Conservation (phyloP, 2,888 invertebrate genomes). For the Pollenia angustigena region DNA sequence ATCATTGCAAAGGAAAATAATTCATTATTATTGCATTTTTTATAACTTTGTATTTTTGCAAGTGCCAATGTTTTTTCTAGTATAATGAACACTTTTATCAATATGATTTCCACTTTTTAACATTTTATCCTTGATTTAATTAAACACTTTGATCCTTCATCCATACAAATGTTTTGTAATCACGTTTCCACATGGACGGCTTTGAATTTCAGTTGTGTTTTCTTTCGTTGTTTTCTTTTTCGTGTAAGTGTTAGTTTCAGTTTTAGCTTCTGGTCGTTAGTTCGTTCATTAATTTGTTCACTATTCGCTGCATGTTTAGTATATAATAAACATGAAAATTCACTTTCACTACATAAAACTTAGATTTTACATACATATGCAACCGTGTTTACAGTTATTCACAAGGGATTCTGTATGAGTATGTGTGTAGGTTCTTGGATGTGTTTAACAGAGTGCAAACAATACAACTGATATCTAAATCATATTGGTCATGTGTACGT, state of each 20-base stretch:
- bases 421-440: background rate
- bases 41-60: background rate
- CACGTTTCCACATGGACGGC: conserved; percentile 66
- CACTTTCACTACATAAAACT: conserved; percentile 57
- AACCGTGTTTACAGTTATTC: conserved; percentile 2
- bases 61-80: background rate
- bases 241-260: conserved; percentile 6
- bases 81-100: conserved; percentile 42
- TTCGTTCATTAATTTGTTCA: conserved; percentile 1
- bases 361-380: conserved; percentile 18
- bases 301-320: conserved; percentile 37
- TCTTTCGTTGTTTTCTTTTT: background rate
- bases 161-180: conserved; percentile 63
- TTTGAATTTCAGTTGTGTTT: conserved; percentile 55
- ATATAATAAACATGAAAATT: conserved; percentile 61
- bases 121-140: conserved; percentile 67
- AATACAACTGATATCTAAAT: conserved; percentile 42
- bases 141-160: conserved; percentile 62
- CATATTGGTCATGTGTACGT: conserved; percentile 25
- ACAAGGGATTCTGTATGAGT: background rate
- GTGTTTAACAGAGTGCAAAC: conserved; percentile 34
- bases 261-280: conserved; percentile 6
- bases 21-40: conserved; percentile 1
- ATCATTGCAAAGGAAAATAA: background rate
- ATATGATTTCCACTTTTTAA: conserved; percentile 48